Conservation (phyloP, 2,797 vertebrate genomes). For the Myotis daubentonii region DNA sequence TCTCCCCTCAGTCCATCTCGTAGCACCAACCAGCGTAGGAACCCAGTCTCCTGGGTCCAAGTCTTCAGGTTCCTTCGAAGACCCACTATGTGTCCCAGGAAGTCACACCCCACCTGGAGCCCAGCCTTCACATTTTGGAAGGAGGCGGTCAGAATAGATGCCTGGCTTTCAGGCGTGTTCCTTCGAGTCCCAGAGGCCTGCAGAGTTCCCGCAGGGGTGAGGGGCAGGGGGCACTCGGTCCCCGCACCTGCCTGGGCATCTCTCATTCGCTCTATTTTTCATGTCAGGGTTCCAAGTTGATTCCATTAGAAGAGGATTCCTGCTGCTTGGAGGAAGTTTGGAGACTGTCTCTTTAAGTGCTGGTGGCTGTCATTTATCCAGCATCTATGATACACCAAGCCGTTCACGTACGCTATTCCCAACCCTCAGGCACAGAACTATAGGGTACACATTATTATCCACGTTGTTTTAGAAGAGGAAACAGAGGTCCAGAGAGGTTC, state of each 20-base stretch:
- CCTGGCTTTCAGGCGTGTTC: not conserved
- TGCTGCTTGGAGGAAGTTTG: not conserved
- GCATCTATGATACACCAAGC: fast-evolving
- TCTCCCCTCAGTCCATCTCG: not conserved
- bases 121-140: not conserved
- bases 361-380: not conserved
- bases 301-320: not conserved
- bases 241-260: not conserved
- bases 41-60: not conserved
- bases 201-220: not conserved
- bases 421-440: not conserved
- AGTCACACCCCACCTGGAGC: not conserved
- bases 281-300: not conserved
- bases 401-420: not conserved
- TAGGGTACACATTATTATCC: fast-evolving
- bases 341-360: not conserved
- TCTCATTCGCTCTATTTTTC: not conserved
- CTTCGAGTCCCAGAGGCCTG: not conserved
- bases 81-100: not conserved
- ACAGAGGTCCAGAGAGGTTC: not conserved
- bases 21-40: not conserved
- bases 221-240: not conserved
- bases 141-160: not conserved
- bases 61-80: not conserved
- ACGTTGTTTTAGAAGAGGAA: not conserved